Evolutionary conservation across 1,140 invertebrate genomes (phyloP).

Genomic region (Gerris buenoi): DNA sequence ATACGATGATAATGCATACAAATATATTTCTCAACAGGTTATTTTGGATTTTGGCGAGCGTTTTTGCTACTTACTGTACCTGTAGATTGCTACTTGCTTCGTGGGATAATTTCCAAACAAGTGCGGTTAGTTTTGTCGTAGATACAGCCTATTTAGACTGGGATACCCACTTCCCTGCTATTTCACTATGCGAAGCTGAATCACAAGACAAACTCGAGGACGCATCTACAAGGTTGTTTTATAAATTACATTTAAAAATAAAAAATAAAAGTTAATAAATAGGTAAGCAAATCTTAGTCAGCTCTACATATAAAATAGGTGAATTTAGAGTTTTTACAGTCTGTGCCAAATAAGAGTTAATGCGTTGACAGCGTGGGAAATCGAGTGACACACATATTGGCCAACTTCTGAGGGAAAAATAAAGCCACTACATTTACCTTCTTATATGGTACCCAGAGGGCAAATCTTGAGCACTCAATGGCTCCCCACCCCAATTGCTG

Average conservation of each 20-base stretch:
- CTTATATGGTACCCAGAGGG: too few species aligned
- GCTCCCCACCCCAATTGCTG: too few species aligned
- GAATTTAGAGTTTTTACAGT: too few species aligned
- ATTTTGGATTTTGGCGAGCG: constrained; percentile 46
- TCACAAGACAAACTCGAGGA: constrained; percentile 20
- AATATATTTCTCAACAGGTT: constrained; percentile 27
- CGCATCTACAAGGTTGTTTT: constrained; percentile 18
- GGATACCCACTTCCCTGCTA: constrained; percentile 48
- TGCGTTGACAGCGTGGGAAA: too few species aligned
- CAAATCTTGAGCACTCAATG: too few species aligned
- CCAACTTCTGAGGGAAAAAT: too few species aligned
- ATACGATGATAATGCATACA: too few species aligned
- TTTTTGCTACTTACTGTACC: constrained; percentile 43
- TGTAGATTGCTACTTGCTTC: constrained; percentile 40
- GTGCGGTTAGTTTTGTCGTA: constrained; percentile 50
- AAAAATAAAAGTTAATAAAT: neutral
- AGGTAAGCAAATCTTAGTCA: neutral
- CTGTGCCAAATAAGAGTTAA: too few species aligned
- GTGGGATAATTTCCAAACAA: constrained; percentile 39
- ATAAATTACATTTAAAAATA: neutral
- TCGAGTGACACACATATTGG: too few species aligned
- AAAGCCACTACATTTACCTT: too few species aligned
- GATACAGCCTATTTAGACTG: constrained; percentile 56
- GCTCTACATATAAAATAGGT: neutral
- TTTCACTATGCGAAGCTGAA: constrained; percentile 37